Base-by-base conservation (phyloP, 1,140 invertebrate genomes). In the Heterodera carotae region DNA sequence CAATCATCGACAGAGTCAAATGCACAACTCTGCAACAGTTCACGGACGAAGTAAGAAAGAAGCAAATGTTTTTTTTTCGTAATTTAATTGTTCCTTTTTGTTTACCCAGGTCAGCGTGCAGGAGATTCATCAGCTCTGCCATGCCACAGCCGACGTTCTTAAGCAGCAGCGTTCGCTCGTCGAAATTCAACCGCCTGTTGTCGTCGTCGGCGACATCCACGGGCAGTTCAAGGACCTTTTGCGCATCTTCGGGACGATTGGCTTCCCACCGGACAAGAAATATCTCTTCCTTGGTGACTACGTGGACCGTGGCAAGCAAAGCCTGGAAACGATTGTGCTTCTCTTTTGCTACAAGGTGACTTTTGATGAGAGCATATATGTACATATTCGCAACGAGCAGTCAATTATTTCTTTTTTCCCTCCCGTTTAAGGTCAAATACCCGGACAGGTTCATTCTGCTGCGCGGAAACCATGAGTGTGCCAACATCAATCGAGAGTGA, bases 121-220 rank as follows among this genome's bases (percentile, higher is more conserved):
- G 0, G 67, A 78, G n/a, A 39, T 78, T 18, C 34, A 77, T 25
- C 25, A 62, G 0, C 18, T 80, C 25, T 70, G 64, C 60, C 22
- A 69, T 15, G 69, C 59, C 56, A 80, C 80, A 22, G 60, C 48
- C 31, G 96, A 99, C 90, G 98, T 99, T 83, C 91, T 99, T 25
- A 94, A 98, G 1, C 95, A 98, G 91, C 96, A 99, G 90, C 96
- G 95, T 84, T 98, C 98, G 90, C 96, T 99, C 25, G 96, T 98
- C 88, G 90, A 95, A 88, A 95, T 99, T 8, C 95, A 98, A 89
- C 95, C 95, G 68, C 97, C 97, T 77, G 96, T 98, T 39, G 98
- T 95, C 74, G 95, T 97, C 67, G 98, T 96, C 90, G 97, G 97
- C 77, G 97, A 99, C 89, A 98, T 99, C 81, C 96, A 99, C 89